A percentile compares a stretch with the other conserved stretches of the same genome.
These are phyloP conservation scores for Thereuonema tuberculata DNA, from an alignment of 1,140 invertebrate species.

Conservation along the genomic window DNA sequence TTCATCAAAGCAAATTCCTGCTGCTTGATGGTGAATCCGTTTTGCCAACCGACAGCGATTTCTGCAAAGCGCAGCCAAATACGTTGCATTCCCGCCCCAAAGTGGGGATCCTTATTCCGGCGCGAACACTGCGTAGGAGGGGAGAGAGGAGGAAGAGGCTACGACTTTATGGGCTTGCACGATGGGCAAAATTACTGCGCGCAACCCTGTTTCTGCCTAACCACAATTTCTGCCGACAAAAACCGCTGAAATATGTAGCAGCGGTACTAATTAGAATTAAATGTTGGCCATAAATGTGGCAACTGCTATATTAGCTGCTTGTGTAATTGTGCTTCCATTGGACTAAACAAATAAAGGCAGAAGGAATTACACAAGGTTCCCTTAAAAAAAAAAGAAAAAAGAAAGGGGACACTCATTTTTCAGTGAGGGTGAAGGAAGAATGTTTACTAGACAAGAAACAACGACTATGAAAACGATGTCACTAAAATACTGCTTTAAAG, in stretches of 20 bases:
- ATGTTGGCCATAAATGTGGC: background rate
- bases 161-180: too few species aligned
- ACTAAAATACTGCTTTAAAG: too few species aligned
- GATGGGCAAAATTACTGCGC: too few species aligned
- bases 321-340: background rate
- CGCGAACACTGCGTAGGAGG: background rate
- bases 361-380: background rate
- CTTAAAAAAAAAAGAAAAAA: too few species aligned
- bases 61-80: too few species aligned
- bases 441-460: background rate
- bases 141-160: background rate
- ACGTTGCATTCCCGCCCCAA: too few species aligned
- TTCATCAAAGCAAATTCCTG: too few species aligned
- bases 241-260: background rate
- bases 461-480: too few species aligned
- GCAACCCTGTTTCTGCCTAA: background rate
- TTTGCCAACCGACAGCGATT: too few species aligned
- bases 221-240: background rate
- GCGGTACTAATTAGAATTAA: background rate
- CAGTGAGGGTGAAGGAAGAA: background rate
- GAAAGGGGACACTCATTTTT: background rate
- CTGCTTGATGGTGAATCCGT: too few species aligned
- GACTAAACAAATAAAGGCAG: background rate
- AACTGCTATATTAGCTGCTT: background rate
- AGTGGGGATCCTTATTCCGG: too few species aligned